Evolutionary conservation across 1,140 invertebrate species (phyloP).

Genomic region (Zaprionus inermis): DNA sequence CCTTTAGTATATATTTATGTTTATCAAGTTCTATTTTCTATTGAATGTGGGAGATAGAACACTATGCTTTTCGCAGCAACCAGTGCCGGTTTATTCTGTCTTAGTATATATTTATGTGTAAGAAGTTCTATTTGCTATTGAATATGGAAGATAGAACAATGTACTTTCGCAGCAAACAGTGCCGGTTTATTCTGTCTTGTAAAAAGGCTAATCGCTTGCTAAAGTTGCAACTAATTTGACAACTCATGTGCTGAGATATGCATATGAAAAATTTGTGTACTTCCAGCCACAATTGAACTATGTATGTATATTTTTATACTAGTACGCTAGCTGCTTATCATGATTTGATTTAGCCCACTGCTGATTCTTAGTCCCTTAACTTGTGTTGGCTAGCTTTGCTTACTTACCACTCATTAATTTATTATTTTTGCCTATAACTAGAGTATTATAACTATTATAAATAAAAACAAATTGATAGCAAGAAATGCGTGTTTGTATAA

Average conservation of each 20-base stretch:
- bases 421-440: conserved; percentile 68
- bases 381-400: conserved; percentile 61
- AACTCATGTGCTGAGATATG: conserved; percentile 37
- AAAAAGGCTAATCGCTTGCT: conserved; percentile 45
- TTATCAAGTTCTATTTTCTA: conserved; percentile 15
- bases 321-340: conserved; percentile 62
- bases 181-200: conserved; percentile 47
- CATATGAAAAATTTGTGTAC: conserved; percentile 55
- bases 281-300: conserved; percentile 73
- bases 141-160: conserved; percentile 22
- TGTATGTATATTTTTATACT: conserved; percentile 45
- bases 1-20: conserved; percentile 37
- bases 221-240: conserved; percentile 34
- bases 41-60: conserved; percentile 14
- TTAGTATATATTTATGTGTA: conserved; percentile 39
- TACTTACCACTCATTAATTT: conserved; percentile 73
- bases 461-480: conserved; percentile 32
- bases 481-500: conserved; percentile 63
- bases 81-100: conserved; percentile 30
- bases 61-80: conserved; percentile 33
- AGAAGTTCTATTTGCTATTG: conserved; percentile 12
- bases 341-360: conserved; percentile 35
- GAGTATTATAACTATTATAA: conserved; percentile 60
- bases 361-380: conserved; percentile 42
- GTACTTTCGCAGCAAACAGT: conserved; percentile 28